Evolutionary conservation across 2,113 vertebrate species (phyloP).

Genomic region (Ia io): DNA sequence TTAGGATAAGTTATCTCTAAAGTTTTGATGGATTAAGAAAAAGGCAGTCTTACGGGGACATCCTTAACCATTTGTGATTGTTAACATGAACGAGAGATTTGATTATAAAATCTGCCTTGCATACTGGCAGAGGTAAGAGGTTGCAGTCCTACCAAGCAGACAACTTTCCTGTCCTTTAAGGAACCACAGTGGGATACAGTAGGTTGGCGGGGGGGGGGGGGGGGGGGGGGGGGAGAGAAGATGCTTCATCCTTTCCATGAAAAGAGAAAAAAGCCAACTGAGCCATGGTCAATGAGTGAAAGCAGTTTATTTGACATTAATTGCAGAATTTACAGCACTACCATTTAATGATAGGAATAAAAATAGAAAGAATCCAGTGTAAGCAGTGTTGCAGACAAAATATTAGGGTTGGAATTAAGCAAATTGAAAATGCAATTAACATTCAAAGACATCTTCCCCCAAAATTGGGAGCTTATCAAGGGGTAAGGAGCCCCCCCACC

Average conservation of each 20-base stretch:
- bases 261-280: slow-evolving; percentile 33
- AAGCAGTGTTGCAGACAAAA: slow-evolving; percentile 78
- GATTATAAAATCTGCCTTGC: neutral
- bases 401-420: slow-evolving; percentile 71
- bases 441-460: slow-evolving; percentile 71
- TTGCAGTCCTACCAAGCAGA: neutral
- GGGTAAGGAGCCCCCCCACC: neutral
- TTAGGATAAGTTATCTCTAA: neutral
- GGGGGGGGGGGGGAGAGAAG: neutral
- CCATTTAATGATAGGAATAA: slow-evolving; percentile 85
- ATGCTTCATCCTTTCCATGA: neutral
- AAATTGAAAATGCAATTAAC: slow-evolving; percentile 74
- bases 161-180: neutral
- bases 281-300: slow-evolving; percentile 79
- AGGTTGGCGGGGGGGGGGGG: too few species aligned
- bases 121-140: neutral
- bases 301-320: slow-evolving; percentile 88
- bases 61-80: neutral
- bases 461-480: slow-evolving; percentile 62
- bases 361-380: slow-evolving; percentile 79
- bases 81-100: neutral
- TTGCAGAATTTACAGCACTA: slow-evolving; percentile 87
- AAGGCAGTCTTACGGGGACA: neutral
- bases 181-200: neutral
- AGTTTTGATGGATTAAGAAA: neutral